Conservation (phyloP, 2,113 vertebrate species). For the Proteles cristata region DNA sequence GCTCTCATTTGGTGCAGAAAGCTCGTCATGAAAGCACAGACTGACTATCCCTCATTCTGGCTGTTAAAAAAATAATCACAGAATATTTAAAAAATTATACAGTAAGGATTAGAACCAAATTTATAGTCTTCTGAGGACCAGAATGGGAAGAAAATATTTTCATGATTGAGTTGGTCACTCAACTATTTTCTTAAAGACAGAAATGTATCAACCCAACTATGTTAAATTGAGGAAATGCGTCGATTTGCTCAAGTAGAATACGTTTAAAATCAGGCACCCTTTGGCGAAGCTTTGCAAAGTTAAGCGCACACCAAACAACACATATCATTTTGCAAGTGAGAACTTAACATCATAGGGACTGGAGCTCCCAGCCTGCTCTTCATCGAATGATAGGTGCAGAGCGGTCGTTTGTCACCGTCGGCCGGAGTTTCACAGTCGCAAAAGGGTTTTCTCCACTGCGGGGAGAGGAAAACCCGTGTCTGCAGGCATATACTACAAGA, state of each 20-base stretch:
- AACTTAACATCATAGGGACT: background rate
- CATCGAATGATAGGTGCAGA: constrained; percentile 92
- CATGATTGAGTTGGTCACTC: constrained; percentile 62
- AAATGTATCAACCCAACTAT: constrained; percentile 72
- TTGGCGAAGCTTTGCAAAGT: constrained; percentile 47
- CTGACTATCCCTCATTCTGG: constrained; percentile 69
- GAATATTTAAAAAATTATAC: background rate
- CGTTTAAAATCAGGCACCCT: constrained; percentile 57
- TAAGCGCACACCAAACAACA: constrained; percentile 66
- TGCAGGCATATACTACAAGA: background rate
- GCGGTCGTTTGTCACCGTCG: constrained; percentile 96
- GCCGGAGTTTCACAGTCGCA: constrained; percentile 94
- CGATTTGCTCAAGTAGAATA: constrained; percentile 71
- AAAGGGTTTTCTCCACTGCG: constrained; percentile 97
- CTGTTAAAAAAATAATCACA: constrained; percentile 14
- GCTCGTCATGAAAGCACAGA: constrained; percentile 70
- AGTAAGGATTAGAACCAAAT: constrained; percentile 61
- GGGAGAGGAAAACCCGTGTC: constrained; percentile 44
- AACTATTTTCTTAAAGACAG: constrained; percentile 74
- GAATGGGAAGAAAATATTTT: constrained; percentile 53
- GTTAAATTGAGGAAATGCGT: constrained; percentile 64
- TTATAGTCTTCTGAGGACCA: constrained; percentile 68
- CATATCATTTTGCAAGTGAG: background rate
- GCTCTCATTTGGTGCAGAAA: constrained; percentile 68
- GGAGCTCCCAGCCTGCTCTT: accelerated